Evolutionary conservation across 2,113 vertebrate genomes (phyloP), one percentile per base, ranked within the genome.

Genomic region (Marmota flaviventris): DNA sequence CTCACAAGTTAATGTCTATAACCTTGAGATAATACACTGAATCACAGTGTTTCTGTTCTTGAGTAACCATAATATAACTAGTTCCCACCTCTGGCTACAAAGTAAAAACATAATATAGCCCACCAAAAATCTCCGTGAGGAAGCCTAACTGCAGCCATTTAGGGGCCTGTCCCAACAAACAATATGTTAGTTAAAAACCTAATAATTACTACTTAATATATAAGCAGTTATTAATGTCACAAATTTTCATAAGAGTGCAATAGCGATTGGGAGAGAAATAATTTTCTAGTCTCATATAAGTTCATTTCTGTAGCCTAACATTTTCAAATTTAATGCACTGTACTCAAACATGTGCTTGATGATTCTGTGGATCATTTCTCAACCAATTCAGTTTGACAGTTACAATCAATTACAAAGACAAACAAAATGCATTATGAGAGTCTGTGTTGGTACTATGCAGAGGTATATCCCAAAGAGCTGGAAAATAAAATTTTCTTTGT

Each of bases 371-470:
- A 34, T 76, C 76, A 81, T 6, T 13, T 45, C n/a, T 95, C 75
- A 67, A 86, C 45, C 18, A 32, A 58, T 34, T 96, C 53, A 81
- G 10, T n/a, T 91, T 56, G 5, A 25, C 7, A 45, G 53, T 85
- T 89, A 73, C 85, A 96, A 84, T 79, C 4, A 51, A 70, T 88
- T 77, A 90, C 12, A 20, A 89, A 85, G 20, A 93, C 53, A 85
- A 27, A 42, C 20, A 79, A 79, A 73, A 45, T 78, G 61, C 53
- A 48, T 39, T 70, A 79, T 24, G 63, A 93, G 16, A 75, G 39
- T 78, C 37, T 76, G 25, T 48, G 51, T 70, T 79, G 42, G 53
- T 65, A 85, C 22, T 29, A 3, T 79, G 7, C 20, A 73, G 29
- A 79, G 34, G 37, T 67, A 81, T 81, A 48, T 11, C 7, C 42